phyloP scores from a whole-genome alignment of 2,113 vertebrate species.

The Potamarius usumacintae region DNA sequence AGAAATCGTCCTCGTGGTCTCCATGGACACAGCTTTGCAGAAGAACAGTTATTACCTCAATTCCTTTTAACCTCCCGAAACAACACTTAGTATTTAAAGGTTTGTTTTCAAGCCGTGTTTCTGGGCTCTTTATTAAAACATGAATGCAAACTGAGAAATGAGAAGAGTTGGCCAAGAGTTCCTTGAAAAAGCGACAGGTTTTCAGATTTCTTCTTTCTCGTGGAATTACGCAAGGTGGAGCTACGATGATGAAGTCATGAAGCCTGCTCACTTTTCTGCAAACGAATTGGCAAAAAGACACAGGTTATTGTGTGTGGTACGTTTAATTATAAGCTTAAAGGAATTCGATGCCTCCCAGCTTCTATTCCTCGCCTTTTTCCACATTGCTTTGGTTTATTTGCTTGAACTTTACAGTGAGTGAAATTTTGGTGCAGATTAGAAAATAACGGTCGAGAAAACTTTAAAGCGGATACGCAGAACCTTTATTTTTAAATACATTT shows the following conservation, averaged over 20 bases:
- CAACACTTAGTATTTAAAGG: background rate
- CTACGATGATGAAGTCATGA: background rate
- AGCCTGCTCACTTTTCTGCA: background rate
- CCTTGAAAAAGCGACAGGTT: background rate
- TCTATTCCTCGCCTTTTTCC: too few species aligned
- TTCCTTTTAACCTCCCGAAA: constrained; percentile 1
- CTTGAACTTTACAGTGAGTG: background rate
- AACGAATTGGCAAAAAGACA: background rate
- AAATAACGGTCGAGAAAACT: background rate
- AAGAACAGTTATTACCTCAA: background rate
- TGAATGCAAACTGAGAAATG: background rate
- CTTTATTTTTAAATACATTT: too few species aligned
- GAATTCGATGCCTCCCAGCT: background rate
- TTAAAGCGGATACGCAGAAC: too few species aligned
- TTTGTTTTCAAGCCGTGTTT: background rate
- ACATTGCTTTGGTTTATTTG: background rate
- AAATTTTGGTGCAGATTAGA: background rate
- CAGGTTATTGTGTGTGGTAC: background rate
- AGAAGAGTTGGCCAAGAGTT: too few species aligned
- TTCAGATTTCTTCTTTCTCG: background rate
- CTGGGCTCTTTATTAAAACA: background rate
- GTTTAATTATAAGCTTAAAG: background rate
- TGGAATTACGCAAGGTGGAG: constrained; percentile 15
- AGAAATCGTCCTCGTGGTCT: background rate
- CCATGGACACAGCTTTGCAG: background rate